These are phyloP conservation scores for Pogona vitticeps DNA, from an alignment of 2,113 vertebrate species.

Conservation along the genomic window DNA sequence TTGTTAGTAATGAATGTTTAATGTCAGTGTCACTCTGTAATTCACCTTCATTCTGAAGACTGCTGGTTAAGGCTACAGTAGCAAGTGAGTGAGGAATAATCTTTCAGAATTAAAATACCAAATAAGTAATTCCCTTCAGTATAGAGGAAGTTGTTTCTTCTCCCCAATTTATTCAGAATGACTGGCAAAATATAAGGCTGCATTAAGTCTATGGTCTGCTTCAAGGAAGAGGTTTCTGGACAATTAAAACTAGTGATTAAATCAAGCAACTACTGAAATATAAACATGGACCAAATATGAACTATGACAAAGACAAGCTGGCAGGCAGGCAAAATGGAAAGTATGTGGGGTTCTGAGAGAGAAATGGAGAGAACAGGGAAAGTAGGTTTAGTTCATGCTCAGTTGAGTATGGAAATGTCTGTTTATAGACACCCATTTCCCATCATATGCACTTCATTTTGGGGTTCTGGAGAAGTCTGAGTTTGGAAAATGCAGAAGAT, in stretches of 20 bases:
- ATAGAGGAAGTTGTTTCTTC: background rate
- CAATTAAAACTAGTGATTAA: background rate
- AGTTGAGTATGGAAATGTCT: background rate
- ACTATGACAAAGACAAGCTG: background rate
- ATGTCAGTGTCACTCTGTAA: background rate
- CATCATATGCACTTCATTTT: background rate
- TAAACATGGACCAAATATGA: background rate
- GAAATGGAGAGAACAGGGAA: background rate
- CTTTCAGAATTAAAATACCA: background rate
- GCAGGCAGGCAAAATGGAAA: background rate
- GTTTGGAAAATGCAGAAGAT: background rate
- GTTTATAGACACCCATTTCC: background rate
- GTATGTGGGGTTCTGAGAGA: background rate
- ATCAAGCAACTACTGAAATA: background rate
- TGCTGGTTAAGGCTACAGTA: background rate
- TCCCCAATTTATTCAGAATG: background rate
- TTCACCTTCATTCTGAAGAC: slow-evolving; percentile 8
- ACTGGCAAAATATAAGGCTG: background rate
- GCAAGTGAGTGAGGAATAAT: background rate
- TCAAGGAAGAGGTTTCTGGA: background rate
- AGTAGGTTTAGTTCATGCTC: slow-evolving; percentile 25
- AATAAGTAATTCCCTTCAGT: background rate
- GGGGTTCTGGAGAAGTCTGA: background rate
- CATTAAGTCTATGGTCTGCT: too few relatives aligned
- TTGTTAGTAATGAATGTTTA: background rate